Evolutionary conservation across 2,797 vertebrate species (phyloP).

Genomic region (Lophotriccus pileatus): DNA sequence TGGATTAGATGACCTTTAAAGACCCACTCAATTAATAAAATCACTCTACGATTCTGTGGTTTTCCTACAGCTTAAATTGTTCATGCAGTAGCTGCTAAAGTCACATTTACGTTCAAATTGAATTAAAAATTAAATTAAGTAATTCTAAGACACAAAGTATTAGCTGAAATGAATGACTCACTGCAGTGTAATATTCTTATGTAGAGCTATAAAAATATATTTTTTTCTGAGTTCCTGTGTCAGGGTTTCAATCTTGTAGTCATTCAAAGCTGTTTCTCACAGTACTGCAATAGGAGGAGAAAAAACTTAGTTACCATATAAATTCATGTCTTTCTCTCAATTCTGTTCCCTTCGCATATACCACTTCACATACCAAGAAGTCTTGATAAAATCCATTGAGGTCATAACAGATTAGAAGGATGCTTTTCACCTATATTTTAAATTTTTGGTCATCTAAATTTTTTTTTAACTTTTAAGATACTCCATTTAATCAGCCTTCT

Average conservation of each 20-base stretch:
- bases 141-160: neutral
- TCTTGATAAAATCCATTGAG: neutral
- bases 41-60: neutral
- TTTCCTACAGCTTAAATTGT: neutral
- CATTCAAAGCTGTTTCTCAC: neutral
- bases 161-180: neutral
- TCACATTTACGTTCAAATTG: neutral
- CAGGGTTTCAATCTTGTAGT: neutral
- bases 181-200: neutral
- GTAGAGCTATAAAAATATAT: neutral
- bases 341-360: neutral
- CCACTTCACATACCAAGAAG: neutral
- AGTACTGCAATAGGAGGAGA: neutral
- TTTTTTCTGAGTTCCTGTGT: neutral
- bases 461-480: neutral
- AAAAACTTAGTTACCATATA: neutral
- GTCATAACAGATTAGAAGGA: neutral
- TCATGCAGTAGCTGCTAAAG: neutral
- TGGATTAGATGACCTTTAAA: neutral
- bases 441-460: neutral
- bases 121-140: neutral
- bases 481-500: neutral
- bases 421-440: neutral
- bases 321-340: neutral
- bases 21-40: neutral